Evolutionary conservation across 2,888 invertebrate species (phyloP).

Genomic region (Cheilosia variabilis): DNA sequence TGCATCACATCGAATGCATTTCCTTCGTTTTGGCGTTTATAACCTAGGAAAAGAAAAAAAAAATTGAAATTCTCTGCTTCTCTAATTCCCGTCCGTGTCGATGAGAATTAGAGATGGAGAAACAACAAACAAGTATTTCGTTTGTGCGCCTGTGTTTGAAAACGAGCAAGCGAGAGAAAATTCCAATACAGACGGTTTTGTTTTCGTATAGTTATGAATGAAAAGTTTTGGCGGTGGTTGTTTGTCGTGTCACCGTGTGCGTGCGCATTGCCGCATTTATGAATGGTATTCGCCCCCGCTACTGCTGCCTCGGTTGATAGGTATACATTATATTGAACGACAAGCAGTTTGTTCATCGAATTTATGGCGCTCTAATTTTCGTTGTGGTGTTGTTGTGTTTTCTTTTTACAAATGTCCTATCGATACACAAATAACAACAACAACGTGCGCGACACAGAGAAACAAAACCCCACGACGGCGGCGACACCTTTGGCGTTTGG

Average conservation of each 20-base stretch:
- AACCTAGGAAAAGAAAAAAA: conserved; percentile 47
- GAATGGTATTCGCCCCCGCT: conserved; percentile 71
- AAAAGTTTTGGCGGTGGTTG: conserved; percentile 58
- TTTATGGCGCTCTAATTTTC: conserved; percentile 66
- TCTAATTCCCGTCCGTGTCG: background rate
- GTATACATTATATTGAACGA: conserved; percentile 16
- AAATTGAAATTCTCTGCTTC: background rate
- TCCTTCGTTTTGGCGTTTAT: conserved; percentile 60
- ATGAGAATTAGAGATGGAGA: background rate
- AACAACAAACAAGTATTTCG: conserved; percentile 62
- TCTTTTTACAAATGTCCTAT: conserved; percentile 35
- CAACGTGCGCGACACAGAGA: conserved; percentile 16
- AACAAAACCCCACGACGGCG: conserved; percentile 1
- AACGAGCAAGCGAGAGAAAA: conserved; percentile 43
- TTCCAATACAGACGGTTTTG: conserved; percentile 71
- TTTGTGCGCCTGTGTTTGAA: conserved; percentile 43
- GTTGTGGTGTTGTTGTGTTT: conserved; percentile 37
- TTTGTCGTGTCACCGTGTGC: conserved; percentile 29
- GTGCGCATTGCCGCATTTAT: conserved; percentile 64
- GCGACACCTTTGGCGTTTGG: conserved; percentile 46
- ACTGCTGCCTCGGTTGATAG: conserved; percentile 21
- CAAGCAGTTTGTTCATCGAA: conserved; percentile 27
- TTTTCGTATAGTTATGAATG: conserved; percentile 73
- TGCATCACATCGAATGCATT: conserved; percentile 38
- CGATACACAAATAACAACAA: conserved; percentile 21